Evolutionary conservation across 2,113 vertebrate genomes (phyloP).

Genomic region (Potamarius usumacintae): DNA sequence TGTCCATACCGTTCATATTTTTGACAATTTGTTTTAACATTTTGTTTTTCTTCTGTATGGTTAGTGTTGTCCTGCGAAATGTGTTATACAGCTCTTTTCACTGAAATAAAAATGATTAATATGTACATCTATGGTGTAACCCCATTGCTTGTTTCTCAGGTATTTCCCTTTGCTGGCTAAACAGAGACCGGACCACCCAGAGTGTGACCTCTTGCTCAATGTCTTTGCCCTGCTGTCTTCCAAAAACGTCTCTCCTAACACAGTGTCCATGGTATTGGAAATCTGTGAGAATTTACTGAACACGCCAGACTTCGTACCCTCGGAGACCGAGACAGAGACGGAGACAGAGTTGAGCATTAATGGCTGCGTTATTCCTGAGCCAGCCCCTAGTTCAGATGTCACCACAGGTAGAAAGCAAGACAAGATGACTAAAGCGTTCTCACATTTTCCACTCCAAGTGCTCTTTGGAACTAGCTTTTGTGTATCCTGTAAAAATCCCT

Average conservation of each 20-base stretch:
- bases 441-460: background rate
- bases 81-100: background rate
- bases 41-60: background rate
- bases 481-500: background rate
- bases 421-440: background rate
- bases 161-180: conserved; percentile 90
- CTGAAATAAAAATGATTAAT: background rate
- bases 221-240: conserved; percentile 86
- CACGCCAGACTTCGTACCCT: conserved; percentile 79
- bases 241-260: conserved; percentile 80
- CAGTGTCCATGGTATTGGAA: conserved; percentile 83
- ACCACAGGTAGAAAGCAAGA: conserved; percentile 70
- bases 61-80: background rate
- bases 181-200: conserved; percentile 79
- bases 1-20: background rate
- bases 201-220: conserved; percentile 82
- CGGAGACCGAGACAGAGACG: conserved; percentile 60
- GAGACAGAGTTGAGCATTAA: conserved; percentile 69
- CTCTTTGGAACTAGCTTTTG: background rate
- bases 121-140: background rate
- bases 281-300: conserved; percentile 84
- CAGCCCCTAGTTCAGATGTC: conserved; percentile 53
- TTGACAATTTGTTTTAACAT: background rate
- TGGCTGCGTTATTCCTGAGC: conserved; percentile 67
- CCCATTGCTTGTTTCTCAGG: conserved; percentile 67